Percentiles rank a stretch among this genome's conserved stretches.
Conservation (phyloP, 2,113 vertebrate genomes). For the Xiphias gladius region DNA sequence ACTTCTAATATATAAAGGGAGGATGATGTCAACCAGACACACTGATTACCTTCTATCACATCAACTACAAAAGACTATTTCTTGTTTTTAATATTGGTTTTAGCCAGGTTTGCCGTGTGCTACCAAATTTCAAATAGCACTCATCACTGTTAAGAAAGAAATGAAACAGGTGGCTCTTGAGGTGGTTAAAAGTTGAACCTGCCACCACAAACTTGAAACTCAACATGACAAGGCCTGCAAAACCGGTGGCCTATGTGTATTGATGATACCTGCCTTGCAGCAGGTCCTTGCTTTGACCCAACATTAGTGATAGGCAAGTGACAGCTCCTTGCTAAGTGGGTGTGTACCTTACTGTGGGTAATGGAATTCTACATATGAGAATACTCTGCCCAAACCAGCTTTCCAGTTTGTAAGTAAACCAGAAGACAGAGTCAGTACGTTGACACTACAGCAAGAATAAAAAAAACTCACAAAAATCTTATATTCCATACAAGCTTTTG, state of each 20-base stretch:
- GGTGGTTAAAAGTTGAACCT: background rate
- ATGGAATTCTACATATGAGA: constrained; percentile 65
- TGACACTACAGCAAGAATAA: background rate
- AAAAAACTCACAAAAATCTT: background rate
- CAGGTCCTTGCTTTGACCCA: constrained; percentile 27
- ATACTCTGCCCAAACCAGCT: constrained; percentile 47
- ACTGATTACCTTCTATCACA: background rate
- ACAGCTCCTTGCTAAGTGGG: constrained; percentile 22
- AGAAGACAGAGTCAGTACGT: background rate
- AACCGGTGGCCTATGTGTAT: constrained; percentile 20
- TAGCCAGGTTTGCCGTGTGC: background rate
- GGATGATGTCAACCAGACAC: background rate
- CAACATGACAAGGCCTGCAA: background rate
- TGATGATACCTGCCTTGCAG: background rate
- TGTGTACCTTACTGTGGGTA: constrained; percentile 26
- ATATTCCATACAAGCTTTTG: too few relatives aligned
- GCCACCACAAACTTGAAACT: background rate
- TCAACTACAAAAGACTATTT: background rate
- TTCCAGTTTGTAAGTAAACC: background rate
- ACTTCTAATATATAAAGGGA: too few relatives aligned
- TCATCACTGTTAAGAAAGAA: background rate
- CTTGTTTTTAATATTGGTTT: background rate
- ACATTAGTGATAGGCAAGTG: background rate
- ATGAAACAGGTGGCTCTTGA: background rate
- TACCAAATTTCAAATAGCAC: background rate